Base-by-base conservation (phyloP, 2,113 vertebrate genomes). In the Ophiodon elongatus region DNA sequence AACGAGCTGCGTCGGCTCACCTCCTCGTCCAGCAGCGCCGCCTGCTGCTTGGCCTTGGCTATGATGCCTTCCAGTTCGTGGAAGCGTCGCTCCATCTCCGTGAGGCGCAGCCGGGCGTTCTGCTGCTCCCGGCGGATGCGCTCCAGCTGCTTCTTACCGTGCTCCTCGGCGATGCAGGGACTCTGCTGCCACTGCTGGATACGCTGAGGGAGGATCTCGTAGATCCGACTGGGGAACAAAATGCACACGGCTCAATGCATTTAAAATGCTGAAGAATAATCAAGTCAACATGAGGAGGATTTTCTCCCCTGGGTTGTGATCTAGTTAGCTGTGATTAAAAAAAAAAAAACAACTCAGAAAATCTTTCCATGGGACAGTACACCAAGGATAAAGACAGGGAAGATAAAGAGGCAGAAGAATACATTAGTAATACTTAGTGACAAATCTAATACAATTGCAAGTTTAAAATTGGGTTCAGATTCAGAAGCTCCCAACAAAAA, bases 101-200 rank as follows among this genome's bases (percentile, higher is more conserved):
- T 97, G 2, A 99, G 96, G 6, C 97, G 97, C 69, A 97, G 93
- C 0, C 98, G 96, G 1, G 98, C 97, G 1, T 96, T 96, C 86
- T 98, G 97, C 93, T 99, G 98, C 57, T 99, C 97, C 0, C 96
- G 94, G 0, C 98, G 96, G 88, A 99, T 99, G 7, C 97, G 96
- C 90, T 99, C 97, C 31, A 99, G 96, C 0, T 98, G 96, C 90
- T 98, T 97, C 93, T 98, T 98, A 8, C 98, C 98, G 0, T 97
- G 97, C 66, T 99, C 98, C 88, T 99, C 98, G 0, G 98, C 98
- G 8, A 99, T 96, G 87, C 98, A 99, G 0, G 98, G 98, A 87
- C 97, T 98, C 95, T 98, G 97, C 92, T 99, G 97, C 98, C 98
- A 99, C 94, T 99, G 98, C 92, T 99, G 98, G 88, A 99, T 98